Evolutionary conservation across 2,113 vertebrate genomes (phyloP), one percentile per base, ranked within the genome.

Genomic region (Charadrius vociferus): DNA sequence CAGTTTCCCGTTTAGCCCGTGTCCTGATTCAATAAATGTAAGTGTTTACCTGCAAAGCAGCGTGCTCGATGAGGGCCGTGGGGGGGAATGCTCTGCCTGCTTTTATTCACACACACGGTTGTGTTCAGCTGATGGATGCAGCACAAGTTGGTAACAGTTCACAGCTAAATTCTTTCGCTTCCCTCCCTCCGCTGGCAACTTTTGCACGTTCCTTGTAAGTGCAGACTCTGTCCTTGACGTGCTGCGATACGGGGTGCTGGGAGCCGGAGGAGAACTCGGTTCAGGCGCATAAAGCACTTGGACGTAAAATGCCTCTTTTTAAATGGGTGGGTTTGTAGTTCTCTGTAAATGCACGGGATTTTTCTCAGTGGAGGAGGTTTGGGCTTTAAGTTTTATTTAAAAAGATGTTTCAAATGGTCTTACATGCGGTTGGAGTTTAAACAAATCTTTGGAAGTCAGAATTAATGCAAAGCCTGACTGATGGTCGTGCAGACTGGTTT

Each of bases 11-110:
- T 27, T 71, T n/a, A 19, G 52, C 27, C 67, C 5, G 30, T 4
- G 37, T 30, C 19, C 47, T 24, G 9, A 11, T 27, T 23, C 24
- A 34, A 18, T 65, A 1, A 17, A 26, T 26, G 23, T 7, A 36
- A 59, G 19, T 23, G 23, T 50, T 50, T 77, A 32, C 80, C 55
- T 30, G 62, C 67, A n/a, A 53, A 58, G 41, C 88, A 68, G 11
- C 3, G 0, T 37, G 52, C 30, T 0, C 4, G 23, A 3, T 21
- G 61, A 37, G 79, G 55, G 63, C n/a, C n/a, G n/a, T n/a, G n/a
- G 7, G 16, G 24, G 29, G 65, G 9, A 70, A 26, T 41, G 41
- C 49, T 43, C 0, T 26, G 27, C 67, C 49, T 29, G 20, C 50
- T 34, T 45, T 56, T 16, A 11, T n/a, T 36, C 66, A 1, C 3